phyloP scores from a whole-genome alignment of 1,140 invertebrate genomes.

The Drosophila quadrilineata region DNA sequence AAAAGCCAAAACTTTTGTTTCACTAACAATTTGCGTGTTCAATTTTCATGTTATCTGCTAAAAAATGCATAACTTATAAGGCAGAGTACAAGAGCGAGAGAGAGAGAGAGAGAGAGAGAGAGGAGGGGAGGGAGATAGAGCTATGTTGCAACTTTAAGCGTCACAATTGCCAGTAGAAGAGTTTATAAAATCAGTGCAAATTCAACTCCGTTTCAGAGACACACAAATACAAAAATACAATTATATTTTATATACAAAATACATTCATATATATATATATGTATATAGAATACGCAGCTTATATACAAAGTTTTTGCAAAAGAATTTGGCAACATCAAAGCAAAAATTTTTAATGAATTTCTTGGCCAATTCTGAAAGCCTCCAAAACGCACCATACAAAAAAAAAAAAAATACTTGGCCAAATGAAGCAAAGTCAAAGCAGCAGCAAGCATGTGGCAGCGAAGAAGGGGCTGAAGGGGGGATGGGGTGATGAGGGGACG shows the following conservation, averaged over 20 bases:
- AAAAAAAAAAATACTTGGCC: conserved; percentile 24
- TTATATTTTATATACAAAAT: conserved; percentile 9
- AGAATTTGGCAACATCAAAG: conserved; percentile 78
- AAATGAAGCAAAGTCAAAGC: too few species aligned
- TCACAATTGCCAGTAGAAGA: conserved; percentile 63
- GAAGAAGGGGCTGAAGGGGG: conserved; percentile 8
- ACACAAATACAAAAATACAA: conserved; percentile 11
- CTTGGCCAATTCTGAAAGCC: conserved; percentile 63
- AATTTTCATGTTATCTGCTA: conserved; percentile 47
- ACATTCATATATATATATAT: neutral
- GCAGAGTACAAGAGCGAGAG: neutral
- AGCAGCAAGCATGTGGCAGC: too few species aligned
- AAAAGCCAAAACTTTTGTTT: conserved; percentile 49
- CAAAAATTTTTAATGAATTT: conserved; percentile 81
- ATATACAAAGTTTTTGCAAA: conserved; percentile 69
- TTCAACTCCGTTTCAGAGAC: conserved; percentile 34
- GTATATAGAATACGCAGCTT: neutral
- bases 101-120: neutral
- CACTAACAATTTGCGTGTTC: conserved; percentile 47
- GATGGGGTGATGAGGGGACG: conserved; percentile 17
- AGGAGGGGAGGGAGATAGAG: too few species aligned
- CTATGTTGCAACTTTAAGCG: too few species aligned
- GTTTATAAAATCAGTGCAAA: conserved; percentile 45
- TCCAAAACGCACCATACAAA: conserved; percentile 54
- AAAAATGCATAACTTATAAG: neutral